Base-by-base conservation (phyloP, 2,113 vertebrate genomes). In the Oryzias melastigma region DNA sequence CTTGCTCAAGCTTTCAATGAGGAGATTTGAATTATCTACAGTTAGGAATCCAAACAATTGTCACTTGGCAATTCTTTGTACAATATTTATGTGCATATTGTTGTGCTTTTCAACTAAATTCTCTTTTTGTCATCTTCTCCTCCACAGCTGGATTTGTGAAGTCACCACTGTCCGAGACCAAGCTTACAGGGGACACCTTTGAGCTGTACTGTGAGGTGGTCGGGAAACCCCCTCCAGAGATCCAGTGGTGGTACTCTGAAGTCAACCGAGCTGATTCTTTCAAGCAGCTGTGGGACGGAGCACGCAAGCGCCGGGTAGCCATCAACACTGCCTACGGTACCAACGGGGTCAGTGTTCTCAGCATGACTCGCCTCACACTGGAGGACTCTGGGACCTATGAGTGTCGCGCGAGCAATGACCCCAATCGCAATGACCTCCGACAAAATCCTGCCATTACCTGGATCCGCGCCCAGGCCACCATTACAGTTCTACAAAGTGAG, bases 161-260 rank as follows among this genome's bases (percentile, higher is more conserved):
- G 94, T 98, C 97, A 86, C 97, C 97, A 86, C 95, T 98, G 95
- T 99, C 97, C 91, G 97, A 99, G 92, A 98, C 94, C 90, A 99
- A 98, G 87, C 95, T 98, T 85, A 98, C 97, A 80, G 97, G 97
- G 92, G 97, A 99, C 94, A 95, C 96, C 92, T 98, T 98, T 93
- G 97, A 99, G 94, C 95, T 99, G 93, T 98, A 98, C 96, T 99
- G 97, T 93, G 95, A 98, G 76, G 97, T 98, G 93, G 93, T 97
- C 52, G 97, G 97, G 85, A 94, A 90, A 87, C 97, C 97, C 89
- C 95, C 94, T 80, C 97, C 97, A 74, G 97, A 99, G 93, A 98
- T 99, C 96, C 96, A 98, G 92, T 99, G 97, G 97, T 99, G 97
- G 97, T 99, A 98, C 76, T 94, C 96, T 14, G 96, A 98, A 90